Evolutionary conservation across 2,113 vertebrate genomes (phyloP).

Genomic region (Rhadina sibilatrix): DNA sequence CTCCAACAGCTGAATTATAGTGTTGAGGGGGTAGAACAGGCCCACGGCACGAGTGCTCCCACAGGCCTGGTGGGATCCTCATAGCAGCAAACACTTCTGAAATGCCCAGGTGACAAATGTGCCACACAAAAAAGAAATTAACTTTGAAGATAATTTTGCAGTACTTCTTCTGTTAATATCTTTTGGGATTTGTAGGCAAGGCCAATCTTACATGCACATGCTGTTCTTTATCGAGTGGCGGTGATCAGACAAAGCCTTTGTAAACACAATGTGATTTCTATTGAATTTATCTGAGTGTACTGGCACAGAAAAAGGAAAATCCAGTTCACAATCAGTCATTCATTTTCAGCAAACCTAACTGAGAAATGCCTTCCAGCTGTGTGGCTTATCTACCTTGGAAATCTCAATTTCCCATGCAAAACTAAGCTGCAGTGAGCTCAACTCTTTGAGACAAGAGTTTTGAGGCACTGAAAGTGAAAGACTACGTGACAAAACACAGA

Average conservation of each 20-base stretch:
- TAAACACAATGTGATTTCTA: not conserved
- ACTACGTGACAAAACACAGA: not conserved
- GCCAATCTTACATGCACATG: not conserved
- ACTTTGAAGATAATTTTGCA: not conserved
- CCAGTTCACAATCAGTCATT: slow-evolving; percentile 8
- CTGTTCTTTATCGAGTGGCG: not conserved
- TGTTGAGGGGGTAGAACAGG: not conserved
- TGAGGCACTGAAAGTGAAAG: not conserved
- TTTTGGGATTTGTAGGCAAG: not conserved
- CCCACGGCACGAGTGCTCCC: not conserved
- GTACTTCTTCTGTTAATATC: not conserved
- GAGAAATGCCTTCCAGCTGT: slow-evolving; percentile 23
- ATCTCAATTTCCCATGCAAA: slow-evolving; percentile 6
- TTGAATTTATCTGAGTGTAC: not conserved
- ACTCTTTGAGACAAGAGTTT: not conserved
- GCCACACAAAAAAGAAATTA: not conserved
- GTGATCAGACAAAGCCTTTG: not conserved
- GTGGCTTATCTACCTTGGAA: not conserved
- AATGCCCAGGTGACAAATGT: not conserved
- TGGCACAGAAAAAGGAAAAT: slow-evolving; percentile 22
- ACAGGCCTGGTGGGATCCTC: not conserved
- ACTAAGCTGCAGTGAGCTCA: not conserved
- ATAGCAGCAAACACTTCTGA: not conserved
- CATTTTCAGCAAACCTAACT: not conserved
- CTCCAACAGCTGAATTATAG: not conserved